phyloP scores from a whole-genome alignment of 2,797 vertebrate species.

The Sebastiscus tertius region DNA sequence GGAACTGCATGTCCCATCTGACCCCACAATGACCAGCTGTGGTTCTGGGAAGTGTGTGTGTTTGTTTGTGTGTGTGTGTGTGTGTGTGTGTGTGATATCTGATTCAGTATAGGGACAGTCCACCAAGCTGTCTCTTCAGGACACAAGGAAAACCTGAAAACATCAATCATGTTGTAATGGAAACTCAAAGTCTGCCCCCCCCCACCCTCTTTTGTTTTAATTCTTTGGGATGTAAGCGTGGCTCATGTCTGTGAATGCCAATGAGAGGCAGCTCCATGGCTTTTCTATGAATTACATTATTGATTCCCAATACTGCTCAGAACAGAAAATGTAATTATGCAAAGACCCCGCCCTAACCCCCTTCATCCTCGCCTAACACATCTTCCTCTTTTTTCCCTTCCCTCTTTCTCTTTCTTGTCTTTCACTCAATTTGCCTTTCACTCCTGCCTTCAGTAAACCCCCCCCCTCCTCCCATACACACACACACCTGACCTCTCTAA shows the following conservation, averaged over 20 bases:
- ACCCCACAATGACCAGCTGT: constrained; percentile 24
- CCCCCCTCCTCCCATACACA: background rate
- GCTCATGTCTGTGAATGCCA: constrained; percentile 73
- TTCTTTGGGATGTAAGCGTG: constrained; percentile 70
- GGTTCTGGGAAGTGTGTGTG: background rate
- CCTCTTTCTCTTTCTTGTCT: constrained; percentile 37
- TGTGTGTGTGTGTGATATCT: background rate
- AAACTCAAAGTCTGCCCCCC: constrained; percentile 40
- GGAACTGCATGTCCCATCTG: constrained; percentile 46
- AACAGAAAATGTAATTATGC: constrained; percentile 94
- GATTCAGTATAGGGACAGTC: background rate
- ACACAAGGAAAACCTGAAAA: background rate
- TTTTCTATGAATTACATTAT: constrained; percentile 90
- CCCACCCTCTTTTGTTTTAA: constrained; percentile 55
- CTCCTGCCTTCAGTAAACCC: constrained; percentile 23
- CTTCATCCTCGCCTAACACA: constrained; percentile 37
- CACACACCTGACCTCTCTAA: constrained; percentile 21
- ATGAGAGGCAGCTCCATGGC: constrained; percentile 76
- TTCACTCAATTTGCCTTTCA: constrained; percentile 51
- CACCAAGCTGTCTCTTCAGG: background rate
- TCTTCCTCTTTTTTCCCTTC: constrained; percentile 22
- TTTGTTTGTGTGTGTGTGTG: background rate
- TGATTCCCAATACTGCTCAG: constrained; percentile 89
- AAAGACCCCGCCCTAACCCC: constrained; percentile 78
- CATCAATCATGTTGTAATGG: constrained; percentile 55